Evolutionary conservation across 2,888 invertebrate species (phyloP), one percentile per base, ranked within the genome.

Genomic region (Chrysolina haemoptera): DNA sequence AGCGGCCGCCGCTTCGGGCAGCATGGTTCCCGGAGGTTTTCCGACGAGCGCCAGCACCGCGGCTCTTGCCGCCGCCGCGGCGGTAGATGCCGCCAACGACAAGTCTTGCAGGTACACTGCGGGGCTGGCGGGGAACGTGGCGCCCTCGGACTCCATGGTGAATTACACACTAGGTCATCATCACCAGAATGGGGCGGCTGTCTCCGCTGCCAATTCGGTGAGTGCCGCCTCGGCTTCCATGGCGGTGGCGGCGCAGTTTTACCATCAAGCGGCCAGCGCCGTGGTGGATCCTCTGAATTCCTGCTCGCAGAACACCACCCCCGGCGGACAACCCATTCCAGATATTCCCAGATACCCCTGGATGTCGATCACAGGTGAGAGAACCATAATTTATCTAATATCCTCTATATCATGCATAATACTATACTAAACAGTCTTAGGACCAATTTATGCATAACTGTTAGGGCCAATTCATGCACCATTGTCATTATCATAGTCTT

Each of bases 341-440:
- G 97, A 97, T 89, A 94, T 97, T 87, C 96, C 97, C 71, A 93
- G 97, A 86, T 97, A 97, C 89, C 97, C 97, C 65, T 97, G 97
- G 97, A 97, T 97, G 96, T 95, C 96, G 86, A 96, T 97, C 89
- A 96, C 97, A 91, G 97, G 97, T 96, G 91, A 94, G 62, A 55
- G 8, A 35, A 35, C 35, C 35, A 8, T 18, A n/a, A 16, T 62
- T 62, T 14, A 22, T 27, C 62, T 27, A 6, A 6, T 62, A 35
- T 22, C 14, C n/a, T 20, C 62, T 4, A 22, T 20, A 27, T 22
- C 27, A 14, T 14, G 46, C 14, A 8, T 46, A 46, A 46, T 46
- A 46, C 46, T 14, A 46, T 14, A n/a, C 46, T 46, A 6, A 12
- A 55, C 14, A 14, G 14, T n/a, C n/a, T n/a, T n/a, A n/a, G n/a